Conservation (phyloP, 2,888 invertebrate species). For the Dorcus hopei region DNA sequence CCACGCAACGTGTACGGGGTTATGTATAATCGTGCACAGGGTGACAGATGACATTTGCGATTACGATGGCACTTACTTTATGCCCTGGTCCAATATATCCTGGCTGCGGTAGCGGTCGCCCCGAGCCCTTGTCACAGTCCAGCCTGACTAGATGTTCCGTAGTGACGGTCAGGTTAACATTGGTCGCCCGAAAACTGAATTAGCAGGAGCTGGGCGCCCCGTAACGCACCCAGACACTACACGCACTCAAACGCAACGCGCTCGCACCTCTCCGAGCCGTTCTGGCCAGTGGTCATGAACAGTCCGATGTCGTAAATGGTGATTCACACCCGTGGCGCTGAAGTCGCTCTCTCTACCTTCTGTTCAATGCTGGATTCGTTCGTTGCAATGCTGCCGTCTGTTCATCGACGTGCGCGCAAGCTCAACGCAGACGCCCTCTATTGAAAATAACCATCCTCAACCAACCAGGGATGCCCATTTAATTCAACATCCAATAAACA, state of each 20-base stretch:
- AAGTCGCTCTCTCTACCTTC: constrained; percentile 20
- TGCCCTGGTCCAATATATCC: constrained; percentile 48
- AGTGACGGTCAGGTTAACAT: constrained; percentile 50
- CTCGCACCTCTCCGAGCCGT: constrained; percentile 46
- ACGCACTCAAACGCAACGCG: constrained; percentile 45
- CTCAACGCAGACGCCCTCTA: constrained; percentile 27
- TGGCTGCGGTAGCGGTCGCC: constrained; percentile 49
- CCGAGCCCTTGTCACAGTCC: constrained; percentile 46
- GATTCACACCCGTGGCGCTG: constrained; percentile 29
- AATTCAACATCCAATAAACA: too few species aligned
- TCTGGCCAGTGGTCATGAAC: constrained; percentile 44
- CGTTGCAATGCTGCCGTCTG: constrained; percentile 23
- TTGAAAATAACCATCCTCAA: constrained; percentile 4
- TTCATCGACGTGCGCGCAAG: constrained; percentile 27
- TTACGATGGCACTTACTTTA: constrained; percentile 42
- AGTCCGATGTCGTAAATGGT: constrained; percentile 37
- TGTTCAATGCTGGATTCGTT: constrained; percentile 30
- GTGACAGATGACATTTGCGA: constrained; percentile 3
- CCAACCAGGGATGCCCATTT: too few species aligned
- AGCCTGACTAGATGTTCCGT: constrained; percentile 45
- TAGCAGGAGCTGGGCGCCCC: constrained; percentile 43
- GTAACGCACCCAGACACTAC: constrained; percentile 48
- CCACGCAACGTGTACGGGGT: constrained; percentile 2
- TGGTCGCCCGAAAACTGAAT: constrained; percentile 42
- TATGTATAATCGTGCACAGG: background rate